Conservation (phyloP, 2,113 vertebrate species). For the Garra rufa region DNA sequence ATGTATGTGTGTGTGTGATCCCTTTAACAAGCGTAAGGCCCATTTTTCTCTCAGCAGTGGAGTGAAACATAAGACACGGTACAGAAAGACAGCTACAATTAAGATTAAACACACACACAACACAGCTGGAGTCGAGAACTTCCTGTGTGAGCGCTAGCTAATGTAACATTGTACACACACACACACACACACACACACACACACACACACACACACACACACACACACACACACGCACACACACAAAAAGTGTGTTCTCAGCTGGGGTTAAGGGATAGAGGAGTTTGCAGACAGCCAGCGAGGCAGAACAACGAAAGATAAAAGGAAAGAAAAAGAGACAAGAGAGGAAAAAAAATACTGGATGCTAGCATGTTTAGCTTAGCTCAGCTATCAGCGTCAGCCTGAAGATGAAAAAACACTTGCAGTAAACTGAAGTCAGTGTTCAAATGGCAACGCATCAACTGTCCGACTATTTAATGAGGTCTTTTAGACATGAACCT, state of each 20-base stretch:
- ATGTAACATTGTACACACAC: slow-evolving; percentile 11
- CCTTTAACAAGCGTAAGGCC: not conserved
- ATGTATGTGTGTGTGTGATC: slow-evolving; percentile 24
- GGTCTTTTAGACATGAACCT: too few relatives aligned
- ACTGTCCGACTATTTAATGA: not conserved
- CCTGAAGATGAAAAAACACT: not conserved
- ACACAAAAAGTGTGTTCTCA: slow-evolving; percentile 1
- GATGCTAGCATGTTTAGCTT: slow-evolving; percentile 26
- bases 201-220: slow-evolving; percentile 14
- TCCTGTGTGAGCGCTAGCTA: slow-evolving; percentile 5
- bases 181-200: slow-evolving; percentile 24
- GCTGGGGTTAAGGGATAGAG: slow-evolving; percentile 16
- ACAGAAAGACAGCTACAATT: slow-evolving; percentile 31
- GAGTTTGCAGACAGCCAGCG: slow-evolving; percentile 18
- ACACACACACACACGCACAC: too few relatives aligned
- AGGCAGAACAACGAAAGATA: slow-evolving; percentile 1
- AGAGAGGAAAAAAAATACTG: slow-evolving; percentile 4
- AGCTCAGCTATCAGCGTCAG: slow-evolving; percentile 26
- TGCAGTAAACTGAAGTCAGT: not conserved
- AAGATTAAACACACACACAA: slow-evolving; percentile 26
- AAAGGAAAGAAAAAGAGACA: slow-evolving; percentile 3
- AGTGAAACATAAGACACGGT: slow-evolving; percentile 19
- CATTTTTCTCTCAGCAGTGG: slow-evolving; percentile 8
- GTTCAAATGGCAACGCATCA: not conserved
- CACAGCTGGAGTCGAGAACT: slow-evolving; percentile 29